Percentiles rank a stretch among this genome's conserved stretches.
Evolutionary conservation across 2,113 vertebrate species (phyloP).

Genomic region (Todiramphus chloris): DNA sequence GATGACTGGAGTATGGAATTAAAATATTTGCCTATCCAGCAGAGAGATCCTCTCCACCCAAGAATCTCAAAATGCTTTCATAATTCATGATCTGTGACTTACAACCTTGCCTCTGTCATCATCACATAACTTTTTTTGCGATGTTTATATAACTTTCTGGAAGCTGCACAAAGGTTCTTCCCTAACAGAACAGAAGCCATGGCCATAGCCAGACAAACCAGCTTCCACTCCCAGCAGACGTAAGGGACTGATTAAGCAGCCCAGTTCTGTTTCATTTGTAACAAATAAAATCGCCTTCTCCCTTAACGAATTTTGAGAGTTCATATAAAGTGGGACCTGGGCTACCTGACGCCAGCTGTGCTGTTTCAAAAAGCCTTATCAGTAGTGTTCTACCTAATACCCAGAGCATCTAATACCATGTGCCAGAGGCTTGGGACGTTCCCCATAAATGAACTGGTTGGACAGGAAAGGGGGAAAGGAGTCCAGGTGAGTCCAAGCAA

Average conservation of each 20-base stretch:
- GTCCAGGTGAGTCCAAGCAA: conserved; percentile 22
- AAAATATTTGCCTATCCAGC: not conserved
- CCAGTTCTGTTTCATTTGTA: not conserved
- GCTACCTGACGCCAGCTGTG: not conserved
- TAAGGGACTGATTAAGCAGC: not conserved
- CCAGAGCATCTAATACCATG: not conserved
- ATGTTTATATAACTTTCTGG: not conserved
- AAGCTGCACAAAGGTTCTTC: not conserved
- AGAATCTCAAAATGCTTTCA: not conserved
- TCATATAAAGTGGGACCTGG: not conserved
- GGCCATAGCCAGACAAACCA: not conserved
- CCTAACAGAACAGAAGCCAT: not conserved
- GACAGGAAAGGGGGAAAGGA: conserved; percentile 24
- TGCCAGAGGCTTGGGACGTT: conserved; percentile 27
- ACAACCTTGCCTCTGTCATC: not conserved
- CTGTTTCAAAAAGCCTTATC: not conserved
- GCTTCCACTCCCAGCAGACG: not conserved
- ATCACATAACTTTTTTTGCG: not conserved
- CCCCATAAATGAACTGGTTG: conserved; percentile 23
- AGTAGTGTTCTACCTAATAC: not conserved
- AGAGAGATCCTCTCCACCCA: not conserved
- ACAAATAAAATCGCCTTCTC: not conserved
- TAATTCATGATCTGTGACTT: not conserved
- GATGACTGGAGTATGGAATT: not conserved
- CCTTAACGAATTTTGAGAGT: not conserved